A percentile compares a stretch with the other conserved stretches of the same genome.
Conservation (phyloP, 2,113 vertebrate genomes). For the Neopipo cinnamomea region DNA sequence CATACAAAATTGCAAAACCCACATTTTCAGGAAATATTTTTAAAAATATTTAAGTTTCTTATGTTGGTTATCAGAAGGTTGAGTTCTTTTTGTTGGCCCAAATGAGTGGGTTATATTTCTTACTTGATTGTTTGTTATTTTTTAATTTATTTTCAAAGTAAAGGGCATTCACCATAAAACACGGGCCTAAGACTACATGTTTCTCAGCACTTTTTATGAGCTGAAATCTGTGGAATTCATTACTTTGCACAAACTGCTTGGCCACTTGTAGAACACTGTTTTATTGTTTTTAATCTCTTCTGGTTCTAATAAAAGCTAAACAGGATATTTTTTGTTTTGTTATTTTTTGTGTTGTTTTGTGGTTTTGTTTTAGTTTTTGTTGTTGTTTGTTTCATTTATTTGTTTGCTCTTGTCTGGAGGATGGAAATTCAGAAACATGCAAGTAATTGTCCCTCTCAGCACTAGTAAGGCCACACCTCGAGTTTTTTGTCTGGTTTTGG, state of each 20-base stretch:
- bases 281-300: background rate
- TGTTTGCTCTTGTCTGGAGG: background rate
- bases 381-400: background rate
- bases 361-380: background rate
- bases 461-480: fast-evolving
- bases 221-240: background rate
- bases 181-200: conserved; percentile 21
- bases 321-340: background rate
- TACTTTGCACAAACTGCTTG: background rate
- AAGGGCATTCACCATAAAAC: conserved; percentile 67
- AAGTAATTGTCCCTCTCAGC: background rate
- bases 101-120: conserved; percentile 48
- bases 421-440: background rate
- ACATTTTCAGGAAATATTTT: background rate
- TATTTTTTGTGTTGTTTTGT: background rate
- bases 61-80: conserved; percentile 51
- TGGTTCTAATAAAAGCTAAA: background rate
- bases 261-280: background rate
- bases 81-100: conserved; percentile 54
- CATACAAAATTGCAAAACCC: background rate
- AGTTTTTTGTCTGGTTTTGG: background rate
- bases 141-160: conserved; percentile 68
- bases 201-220: background rate
- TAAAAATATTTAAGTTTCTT: background rate
- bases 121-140: background rate